Evolutionary conservation across 2,113 vertebrate genomes (phyloP).

Genomic region (Rostratula benghalensis): DNA sequence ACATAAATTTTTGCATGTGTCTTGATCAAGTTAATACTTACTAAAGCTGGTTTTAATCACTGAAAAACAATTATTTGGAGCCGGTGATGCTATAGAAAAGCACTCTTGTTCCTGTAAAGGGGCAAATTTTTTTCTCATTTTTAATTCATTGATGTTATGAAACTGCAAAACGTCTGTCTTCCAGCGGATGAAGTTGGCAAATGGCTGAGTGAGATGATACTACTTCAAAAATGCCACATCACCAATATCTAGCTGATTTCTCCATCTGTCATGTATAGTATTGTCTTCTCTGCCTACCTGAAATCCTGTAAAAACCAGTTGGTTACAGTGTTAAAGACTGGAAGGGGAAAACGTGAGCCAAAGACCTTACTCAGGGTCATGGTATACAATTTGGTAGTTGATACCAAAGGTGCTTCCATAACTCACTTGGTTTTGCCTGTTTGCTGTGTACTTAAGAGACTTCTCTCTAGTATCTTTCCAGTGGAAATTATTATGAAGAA

Average conservation of each 20-base stretch:
- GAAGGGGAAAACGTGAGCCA: background rate
- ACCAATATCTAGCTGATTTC: background rate
- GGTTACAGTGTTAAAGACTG: fast-evolving
- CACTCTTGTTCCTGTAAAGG: background rate
- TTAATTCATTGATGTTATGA: background rate
- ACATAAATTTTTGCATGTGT: background rate
- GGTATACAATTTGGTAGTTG: background rate
- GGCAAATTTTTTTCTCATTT: background rate
- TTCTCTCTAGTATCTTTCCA: background rate
- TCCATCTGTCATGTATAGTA: fast-evolving
- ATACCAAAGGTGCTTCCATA: background rate
- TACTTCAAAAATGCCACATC: fast-evolving
- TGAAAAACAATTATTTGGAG: background rate
- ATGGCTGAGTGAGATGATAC: background rate
- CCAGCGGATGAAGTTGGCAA: background rate
- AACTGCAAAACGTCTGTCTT: fast-evolving
- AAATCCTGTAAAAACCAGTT: background rate
- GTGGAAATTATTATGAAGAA: background rate
- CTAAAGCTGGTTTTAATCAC: background rate
- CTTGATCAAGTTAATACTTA: background rate
- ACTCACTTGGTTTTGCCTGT: background rate
- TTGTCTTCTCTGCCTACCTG: background rate
- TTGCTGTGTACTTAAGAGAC: background rate
- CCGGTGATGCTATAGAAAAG: background rate
- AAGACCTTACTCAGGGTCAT: background rate